These are phyloP conservation scores for Sepiola atlantica DNA, from an alignment of 2,888 invertebrate genomes.

Conservation along the genomic window DNA sequence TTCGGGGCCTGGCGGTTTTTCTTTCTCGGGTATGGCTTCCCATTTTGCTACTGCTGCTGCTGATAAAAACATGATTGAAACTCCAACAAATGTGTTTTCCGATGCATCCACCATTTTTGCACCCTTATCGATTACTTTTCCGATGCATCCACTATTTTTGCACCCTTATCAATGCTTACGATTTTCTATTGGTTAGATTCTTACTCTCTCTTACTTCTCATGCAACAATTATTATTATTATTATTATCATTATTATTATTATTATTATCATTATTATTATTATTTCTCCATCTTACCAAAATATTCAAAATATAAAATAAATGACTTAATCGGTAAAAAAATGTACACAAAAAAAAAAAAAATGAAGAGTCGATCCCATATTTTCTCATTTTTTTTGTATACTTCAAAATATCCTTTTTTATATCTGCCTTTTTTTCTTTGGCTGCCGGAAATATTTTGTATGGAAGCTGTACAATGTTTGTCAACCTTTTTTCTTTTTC, in stretches of 20 bases:
- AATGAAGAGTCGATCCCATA: neutral
- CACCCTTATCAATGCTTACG: too few species aligned
- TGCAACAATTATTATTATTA: too few species aligned
- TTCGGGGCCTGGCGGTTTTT: slow-evolving; percentile 43
- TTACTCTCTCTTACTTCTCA: too few species aligned
- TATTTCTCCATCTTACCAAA: neutral
- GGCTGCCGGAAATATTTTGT: neutral
- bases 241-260: too few species aligned
- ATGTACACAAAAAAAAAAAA: neutral
- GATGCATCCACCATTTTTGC: slow-evolving; percentile 22
- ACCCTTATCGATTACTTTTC: slow-evolving; percentile 32
- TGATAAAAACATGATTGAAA: neutral
- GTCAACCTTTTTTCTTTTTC: neutral
- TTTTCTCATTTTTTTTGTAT: neutral
- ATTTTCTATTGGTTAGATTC: too few species aligned
- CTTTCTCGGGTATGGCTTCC: slow-evolving; percentile 33
- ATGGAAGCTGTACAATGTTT: neutral
- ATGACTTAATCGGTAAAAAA: neutral
- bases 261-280: neutral
- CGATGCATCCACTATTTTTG: neutral
- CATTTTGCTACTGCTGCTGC: slow-evolving; percentile 23
- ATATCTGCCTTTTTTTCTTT: neutral
- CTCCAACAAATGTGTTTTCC: slow-evolving; percentile 5
- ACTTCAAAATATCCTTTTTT: neutral
- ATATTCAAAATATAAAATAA: neutral